phyloP scores from a whole-genome alignment of 1,140 invertebrate species.

The Caenorhabditis inopinata region DNA sequence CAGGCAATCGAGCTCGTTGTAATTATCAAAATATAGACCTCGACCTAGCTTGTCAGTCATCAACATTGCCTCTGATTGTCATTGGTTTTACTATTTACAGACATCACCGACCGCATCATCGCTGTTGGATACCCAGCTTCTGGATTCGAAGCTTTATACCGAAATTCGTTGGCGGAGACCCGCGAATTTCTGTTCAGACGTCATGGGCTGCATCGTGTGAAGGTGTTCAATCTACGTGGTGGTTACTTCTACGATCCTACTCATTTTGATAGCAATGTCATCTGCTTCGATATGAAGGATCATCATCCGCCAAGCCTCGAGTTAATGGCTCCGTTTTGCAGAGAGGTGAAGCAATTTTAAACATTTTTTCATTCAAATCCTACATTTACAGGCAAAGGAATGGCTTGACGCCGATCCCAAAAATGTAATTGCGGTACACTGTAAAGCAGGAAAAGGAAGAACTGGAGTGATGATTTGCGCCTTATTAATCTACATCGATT shows the following conservation, averaged over 20 bases:
- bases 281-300: conserved; percentile 71
- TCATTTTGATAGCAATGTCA: conserved; percentile 71
- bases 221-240: conserved; percentile 73
- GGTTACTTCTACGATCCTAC: conserved; percentile 71
- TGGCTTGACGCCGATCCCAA: no score
- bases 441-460: conserved; percentile 75
- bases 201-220: conserved; percentile 71
- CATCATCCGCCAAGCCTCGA: conserved; percentile 72
- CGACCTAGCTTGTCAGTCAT: no score
- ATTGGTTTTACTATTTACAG: conserved; percentile 50
- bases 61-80: no score
- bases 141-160: conserved; percentile 71
- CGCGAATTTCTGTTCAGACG: conserved; percentile 70
- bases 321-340: conserved; percentile 66
- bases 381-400: no score
- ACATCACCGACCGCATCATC: conserved; percentile 70
- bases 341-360: no score
- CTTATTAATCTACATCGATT: conserved; percentile 83
- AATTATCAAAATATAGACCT: no score
- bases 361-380: no score
- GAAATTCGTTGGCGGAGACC: conserved; percentile 72
- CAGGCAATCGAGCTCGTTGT: no score
- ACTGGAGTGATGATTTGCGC: conserved; percentile 93
- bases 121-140: conserved; percentile 73
- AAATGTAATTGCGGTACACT: conserved; percentile 71